Conservation (phyloP, 1,140 invertebrate genomes). For the Tribolium castaneum region DNA sequence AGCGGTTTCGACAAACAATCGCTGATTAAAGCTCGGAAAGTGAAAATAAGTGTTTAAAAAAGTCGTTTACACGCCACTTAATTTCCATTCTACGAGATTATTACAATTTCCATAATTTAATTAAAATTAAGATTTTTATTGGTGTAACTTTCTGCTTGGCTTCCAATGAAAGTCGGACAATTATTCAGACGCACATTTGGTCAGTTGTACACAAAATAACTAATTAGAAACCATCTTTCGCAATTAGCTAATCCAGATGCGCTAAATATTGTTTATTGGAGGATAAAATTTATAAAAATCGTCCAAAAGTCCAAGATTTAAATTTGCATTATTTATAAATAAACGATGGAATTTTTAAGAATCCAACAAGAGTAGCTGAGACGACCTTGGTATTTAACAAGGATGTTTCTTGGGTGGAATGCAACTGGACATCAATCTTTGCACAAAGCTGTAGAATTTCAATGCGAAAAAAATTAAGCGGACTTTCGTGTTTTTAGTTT, state of each 20-base stretch:
- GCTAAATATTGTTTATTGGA: conserved; percentile 14
- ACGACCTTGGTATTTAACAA: not conserved
- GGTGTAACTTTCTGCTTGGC: conserved; percentile 1
- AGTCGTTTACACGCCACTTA: not conserved
- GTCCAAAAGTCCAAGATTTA: too few species aligned
- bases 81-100: not conserved
- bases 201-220: not conserved
- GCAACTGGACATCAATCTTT: not conserved
- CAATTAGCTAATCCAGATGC: conserved; percentile 23
- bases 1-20: conserved; percentile 8
- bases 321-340: not conserved
- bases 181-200: not conserved
- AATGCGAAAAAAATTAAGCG: not conserved
- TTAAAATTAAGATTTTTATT: not conserved
- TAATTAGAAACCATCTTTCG: conserved; percentile 9
- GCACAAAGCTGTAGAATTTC: not conserved
- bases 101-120: not conserved
- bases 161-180: conserved; percentile 22
- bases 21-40: not conserved
- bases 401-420: not conserved
- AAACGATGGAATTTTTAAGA: not conserved
- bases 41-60: not conserved
- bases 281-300: not conserved
- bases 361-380: not conserved
- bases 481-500: too few species aligned